These are phyloP conservation scores for Phyllostomus hastatus DNA, from an alignment of 2,113 vertebrate genomes.

Conservation along the genomic window DNA sequence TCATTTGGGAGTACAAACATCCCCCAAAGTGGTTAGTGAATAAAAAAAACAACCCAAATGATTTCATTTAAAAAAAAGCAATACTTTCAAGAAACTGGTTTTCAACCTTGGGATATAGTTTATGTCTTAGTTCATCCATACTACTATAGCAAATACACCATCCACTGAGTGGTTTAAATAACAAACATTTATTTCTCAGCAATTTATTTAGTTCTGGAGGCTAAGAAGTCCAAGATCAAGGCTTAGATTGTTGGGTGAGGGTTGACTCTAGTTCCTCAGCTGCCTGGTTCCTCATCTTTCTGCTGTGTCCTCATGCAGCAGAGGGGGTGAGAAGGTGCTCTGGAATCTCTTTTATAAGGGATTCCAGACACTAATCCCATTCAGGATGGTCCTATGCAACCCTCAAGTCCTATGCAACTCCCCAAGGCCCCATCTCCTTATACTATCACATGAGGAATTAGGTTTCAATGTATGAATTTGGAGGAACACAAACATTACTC, in stretches of 20 bases:
- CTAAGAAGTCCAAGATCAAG: not conserved
- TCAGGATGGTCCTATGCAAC: not conserved
- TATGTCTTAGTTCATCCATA: not conserved
- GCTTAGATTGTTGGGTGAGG: not conserved
- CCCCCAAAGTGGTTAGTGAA: not conserved
- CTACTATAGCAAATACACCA: not conserved
- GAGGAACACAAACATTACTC: not conserved
- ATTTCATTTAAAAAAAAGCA: conserved; percentile 1
- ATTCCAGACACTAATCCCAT: not conserved
- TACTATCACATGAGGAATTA: not conserved
- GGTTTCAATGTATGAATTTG: not conserved
- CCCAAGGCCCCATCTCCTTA: not conserved
- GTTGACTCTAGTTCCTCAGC: not conserved
- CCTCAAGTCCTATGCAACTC: not conserved
- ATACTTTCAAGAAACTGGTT: not conserved
- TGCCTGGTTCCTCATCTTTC: not conserved
- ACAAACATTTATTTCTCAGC: not conserved
- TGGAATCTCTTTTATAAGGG: not conserved
- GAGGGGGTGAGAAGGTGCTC: too few relatives aligned
- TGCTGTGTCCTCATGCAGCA: not conserved
- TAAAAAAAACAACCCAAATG: conserved; percentile 19
- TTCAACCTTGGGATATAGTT: not conserved
- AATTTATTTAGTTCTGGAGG: not conserved
- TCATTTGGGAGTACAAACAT: not conserved
- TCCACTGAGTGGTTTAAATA: not conserved